Conservation (phyloP, 1,140 invertebrate genomes). For the Drosophila repletoides region DNA sequence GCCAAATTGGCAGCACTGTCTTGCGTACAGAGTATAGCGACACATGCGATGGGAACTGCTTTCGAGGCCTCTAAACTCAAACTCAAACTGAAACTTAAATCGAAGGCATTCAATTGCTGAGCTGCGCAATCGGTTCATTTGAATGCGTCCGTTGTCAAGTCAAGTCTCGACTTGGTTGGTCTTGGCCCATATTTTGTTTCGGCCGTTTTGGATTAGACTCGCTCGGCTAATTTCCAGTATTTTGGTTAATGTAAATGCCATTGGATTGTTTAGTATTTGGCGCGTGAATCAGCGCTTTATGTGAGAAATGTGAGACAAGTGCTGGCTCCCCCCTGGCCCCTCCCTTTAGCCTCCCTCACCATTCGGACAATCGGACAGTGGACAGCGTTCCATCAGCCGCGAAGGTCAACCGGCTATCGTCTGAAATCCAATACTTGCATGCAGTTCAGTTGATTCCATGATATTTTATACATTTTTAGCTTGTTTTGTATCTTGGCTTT, state of each 20-base stretch:
- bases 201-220: slow-evolving; percentile 47
- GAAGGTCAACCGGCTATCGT: slow-evolving; percentile 43
- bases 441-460: slow-evolving; percentile 18
- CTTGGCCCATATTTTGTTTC: slow-evolving; percentile 59
- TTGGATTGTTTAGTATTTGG: slow-evolving; percentile 22
- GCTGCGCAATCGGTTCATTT: slow-evolving; percentile 49
- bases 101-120: slow-evolving; percentile 37
- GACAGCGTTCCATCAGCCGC: slow-evolving; percentile 38
- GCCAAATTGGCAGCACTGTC: no score
- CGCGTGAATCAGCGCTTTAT: slow-evolving; percentile 57
- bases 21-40: no score
- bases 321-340: not conserved
- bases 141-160: slow-evolving; percentile 45
- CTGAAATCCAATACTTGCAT: slow-evolving; percentile 23
- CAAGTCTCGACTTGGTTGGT: slow-evolving; percentile 16
- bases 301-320: slow-evolving; percentile 20
- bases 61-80: slow-evolving; percentile 28
- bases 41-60: slow-evolving; percentile 25
- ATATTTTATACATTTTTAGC: slow-evolving; percentile 3
- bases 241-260: slow-evolving; percentile 57
- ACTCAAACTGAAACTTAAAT: slow-evolving; percentile 26
- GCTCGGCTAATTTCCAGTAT: slow-evolving; percentile 53
- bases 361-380: slow-evolving; percentile 19
- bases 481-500: slow-evolving; percentile 1
- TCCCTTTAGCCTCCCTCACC: not conserved